Conservation (phyloP, 1,140 invertebrate species). For the Agrilus planipennis region DNA sequence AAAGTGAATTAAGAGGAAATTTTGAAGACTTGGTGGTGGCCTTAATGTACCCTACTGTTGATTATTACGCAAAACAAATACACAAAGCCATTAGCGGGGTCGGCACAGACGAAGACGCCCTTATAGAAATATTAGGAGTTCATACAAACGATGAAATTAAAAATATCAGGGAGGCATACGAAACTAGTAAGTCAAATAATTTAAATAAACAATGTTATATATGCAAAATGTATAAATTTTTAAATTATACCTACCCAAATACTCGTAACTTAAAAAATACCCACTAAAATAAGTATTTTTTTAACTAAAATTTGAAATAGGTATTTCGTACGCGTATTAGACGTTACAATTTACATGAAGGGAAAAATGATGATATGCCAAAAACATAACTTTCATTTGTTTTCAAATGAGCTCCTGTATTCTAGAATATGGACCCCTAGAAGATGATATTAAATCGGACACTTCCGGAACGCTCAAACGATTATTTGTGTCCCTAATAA, state of each 20-base stretch:
- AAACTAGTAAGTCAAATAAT: constrained; percentile 72
- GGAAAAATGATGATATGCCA: no score
- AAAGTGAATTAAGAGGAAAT: constrained; percentile 81
- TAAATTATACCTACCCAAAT: no score
- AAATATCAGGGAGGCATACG: constrained; percentile 68
- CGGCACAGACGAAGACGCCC: constrained; percentile 72
- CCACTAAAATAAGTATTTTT: no score
- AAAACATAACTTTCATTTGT: no score
- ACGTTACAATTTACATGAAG: no score
- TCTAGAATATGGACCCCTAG: constrained; percentile 65
- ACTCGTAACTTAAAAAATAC: no score
- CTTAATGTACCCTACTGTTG: constrained; percentile 73
- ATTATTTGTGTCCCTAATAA: constrained; percentile 60
- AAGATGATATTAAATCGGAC: constrained; percentile 70
- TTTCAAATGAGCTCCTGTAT: neutral
- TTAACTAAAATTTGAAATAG: no score
- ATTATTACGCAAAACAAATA: constrained; percentile 81
- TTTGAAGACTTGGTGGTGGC: constrained; percentile 81
- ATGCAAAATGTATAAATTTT: no score
- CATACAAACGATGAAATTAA: constrained; percentile 74
- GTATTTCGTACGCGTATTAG: no score
- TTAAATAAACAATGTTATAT: no score
- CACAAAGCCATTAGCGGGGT: constrained; percentile 74
- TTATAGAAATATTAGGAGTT: constrained; percentile 83
- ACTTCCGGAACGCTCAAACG: constrained; percentile 81